phyloP scores from a whole-genome alignment of 2,113 vertebrate genomes.

The Pantherophis guttatus region DNA sequence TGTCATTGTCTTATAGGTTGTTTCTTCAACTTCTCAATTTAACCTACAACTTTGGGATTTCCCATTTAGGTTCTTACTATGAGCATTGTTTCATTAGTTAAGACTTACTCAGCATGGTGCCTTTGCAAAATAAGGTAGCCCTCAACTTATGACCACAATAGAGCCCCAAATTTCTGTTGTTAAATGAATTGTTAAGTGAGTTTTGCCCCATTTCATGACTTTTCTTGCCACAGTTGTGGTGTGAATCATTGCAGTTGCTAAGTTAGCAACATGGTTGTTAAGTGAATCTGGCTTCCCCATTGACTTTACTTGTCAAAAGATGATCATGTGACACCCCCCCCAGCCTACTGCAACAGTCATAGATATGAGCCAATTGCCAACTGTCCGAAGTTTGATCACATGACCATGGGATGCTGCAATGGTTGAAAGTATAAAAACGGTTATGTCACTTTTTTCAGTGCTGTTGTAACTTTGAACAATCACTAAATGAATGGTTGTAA shows the following conservation, averaged over 20 bases:
- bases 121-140: background rate
- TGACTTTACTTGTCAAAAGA: background rate
- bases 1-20: background rate
- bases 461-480: background rate
- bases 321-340: accelerated
- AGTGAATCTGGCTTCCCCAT: background rate
- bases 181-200: background rate
- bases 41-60: background rate
- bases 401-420: background rate
- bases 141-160: background rate
- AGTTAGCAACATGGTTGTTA: background rate
- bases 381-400: background rate
- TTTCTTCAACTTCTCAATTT: background rate
- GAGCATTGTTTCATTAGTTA: background rate
- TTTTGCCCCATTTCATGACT: background rate
- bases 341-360: background rate
- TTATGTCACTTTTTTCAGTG: background rate
- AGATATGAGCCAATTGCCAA: background rate
- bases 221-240: background rate
- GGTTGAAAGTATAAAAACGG: background rate
- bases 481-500: background rate
- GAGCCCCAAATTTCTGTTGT: background rate
- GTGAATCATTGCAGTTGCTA: background rate
- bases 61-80: background rate
- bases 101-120: background rate